These are phyloP conservation scores for Incurvaria masculella DNA, from an alignment of 2,888 invertebrate species.

Conservation along the genomic window DNA sequence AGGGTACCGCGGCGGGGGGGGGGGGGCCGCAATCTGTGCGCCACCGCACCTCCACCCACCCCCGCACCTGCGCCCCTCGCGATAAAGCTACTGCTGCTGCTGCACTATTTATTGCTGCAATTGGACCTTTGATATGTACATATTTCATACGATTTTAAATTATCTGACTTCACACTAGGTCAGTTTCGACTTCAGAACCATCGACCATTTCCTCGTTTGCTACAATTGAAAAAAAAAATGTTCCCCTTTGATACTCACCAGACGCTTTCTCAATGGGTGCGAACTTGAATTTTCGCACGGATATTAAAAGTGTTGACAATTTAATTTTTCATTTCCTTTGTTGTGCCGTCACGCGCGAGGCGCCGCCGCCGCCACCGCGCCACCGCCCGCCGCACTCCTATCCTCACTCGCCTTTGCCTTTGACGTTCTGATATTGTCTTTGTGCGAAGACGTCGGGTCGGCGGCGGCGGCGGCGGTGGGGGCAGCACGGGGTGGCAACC, in stretches of 20 bases:
- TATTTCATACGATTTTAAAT: too few species aligned
- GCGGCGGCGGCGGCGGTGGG: background rate
- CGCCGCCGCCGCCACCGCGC: constrained; percentile 26
- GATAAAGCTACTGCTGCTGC: too few species aligned
- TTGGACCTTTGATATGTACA: too few species aligned
- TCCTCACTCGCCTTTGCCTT: constrained; percentile 20
- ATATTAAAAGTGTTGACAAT: constrained; percentile 59
- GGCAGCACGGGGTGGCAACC: background rate
- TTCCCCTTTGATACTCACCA: too few species aligned
- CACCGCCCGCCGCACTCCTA: constrained; percentile 33
- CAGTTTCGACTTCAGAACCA: too few species aligned
- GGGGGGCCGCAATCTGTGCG: constrained; percentile 8
- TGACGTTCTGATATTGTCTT: constrained; percentile 59
- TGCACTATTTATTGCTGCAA: too few species aligned
- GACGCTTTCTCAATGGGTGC: constrained; percentile 52
- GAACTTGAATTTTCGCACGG: constrained; percentile 56
- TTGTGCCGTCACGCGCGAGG: constrained; percentile 27
- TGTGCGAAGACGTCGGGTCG: constrained; percentile 27
- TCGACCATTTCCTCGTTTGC: too few species aligned
- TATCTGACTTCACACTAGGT: too few species aligned
- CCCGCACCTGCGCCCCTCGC: constrained; percentile 44
- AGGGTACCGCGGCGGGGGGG: constrained; percentile 19
- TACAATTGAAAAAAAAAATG: too few species aligned
- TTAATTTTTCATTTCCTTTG: constrained; percentile 58
- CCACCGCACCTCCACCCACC: constrained; percentile 18